Percentiles rank a stretch among this genome's conserved stretches.
These are phyloP conservation scores for Pogonomyrmex barbatus DNA, from an alignment of 1,140 invertebrate species.

Conservation along the genomic window DNA sequence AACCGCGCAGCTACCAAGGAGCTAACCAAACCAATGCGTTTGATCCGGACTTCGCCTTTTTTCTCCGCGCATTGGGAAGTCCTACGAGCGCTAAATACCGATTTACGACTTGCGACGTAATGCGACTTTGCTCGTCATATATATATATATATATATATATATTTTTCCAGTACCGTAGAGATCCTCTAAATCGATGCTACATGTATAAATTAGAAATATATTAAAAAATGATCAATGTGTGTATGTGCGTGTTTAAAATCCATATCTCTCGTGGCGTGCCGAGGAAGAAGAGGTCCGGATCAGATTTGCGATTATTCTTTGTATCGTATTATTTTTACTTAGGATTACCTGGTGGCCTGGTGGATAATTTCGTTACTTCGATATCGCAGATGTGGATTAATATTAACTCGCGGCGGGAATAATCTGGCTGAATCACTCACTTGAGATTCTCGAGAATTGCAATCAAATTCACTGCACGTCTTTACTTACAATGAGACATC, in stretches of 20 bases:
- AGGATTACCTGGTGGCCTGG: constrained; percentile 14
- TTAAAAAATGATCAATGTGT: background rate
- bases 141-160: constrained; percentile 17
- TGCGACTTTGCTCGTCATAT: background rate
- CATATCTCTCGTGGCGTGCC: background rate
- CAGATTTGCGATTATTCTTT: background rate
- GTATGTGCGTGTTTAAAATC: background rate
- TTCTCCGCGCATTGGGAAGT: background rate
- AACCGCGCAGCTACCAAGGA: constrained; percentile 20
- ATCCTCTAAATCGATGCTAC: background rate
- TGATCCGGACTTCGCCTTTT: background rate
- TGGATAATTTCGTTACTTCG: constrained; percentile 41
- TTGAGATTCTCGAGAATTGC: background rate
- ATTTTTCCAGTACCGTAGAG: background rate
- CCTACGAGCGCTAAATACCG: background rate
- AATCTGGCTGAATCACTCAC: background rate
- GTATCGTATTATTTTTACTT: constrained; percentile 20
- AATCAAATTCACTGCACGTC: background rate
- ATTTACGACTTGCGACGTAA: background rate
- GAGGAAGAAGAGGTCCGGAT: background rate
- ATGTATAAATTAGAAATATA: background rate
- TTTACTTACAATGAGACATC: background rate
- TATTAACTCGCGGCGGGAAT: background rate
- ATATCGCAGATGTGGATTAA: background rate
- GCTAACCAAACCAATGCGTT: background rate